Evolutionary conservation across 2,113 vertebrate species (phyloP).

Genomic region (Triplophysa tibetana): DNA sequence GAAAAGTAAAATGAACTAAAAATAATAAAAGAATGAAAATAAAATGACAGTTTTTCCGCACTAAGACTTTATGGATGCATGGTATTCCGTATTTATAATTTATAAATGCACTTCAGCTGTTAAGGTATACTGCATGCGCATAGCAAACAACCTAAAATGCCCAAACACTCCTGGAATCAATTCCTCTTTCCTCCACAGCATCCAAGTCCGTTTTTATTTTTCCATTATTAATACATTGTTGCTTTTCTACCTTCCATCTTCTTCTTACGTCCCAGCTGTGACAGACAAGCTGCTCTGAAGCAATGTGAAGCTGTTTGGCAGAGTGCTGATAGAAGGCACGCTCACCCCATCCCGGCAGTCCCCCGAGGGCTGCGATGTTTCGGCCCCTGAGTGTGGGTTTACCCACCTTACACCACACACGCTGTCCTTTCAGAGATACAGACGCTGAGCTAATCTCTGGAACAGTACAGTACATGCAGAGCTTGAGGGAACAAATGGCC

Average conservation of each 20-base stretch:
- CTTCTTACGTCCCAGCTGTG: conserved; percentile 69
- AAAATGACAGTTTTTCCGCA: background rate
- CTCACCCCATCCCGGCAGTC: conserved; percentile 28
- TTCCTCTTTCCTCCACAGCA: conserved; percentile 64
- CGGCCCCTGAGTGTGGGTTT: conserved; percentile 40
- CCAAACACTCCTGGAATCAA: conserved; percentile 58
- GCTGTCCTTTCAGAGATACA: conserved; percentile 59
- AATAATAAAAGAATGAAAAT: too few relatives aligned
- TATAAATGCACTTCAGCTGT: background rate
- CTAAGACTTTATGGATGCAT: background rate
- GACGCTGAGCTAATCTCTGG: conserved; percentile 55
- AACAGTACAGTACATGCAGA: conserved; percentile 32
- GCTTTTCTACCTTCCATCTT: conserved; percentile 69
- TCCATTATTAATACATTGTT: conserved; percentile 70
- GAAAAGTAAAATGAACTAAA: too few relatives aligned
- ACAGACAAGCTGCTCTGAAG: conserved; percentile 56
- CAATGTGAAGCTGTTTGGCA: conserved; percentile 31
- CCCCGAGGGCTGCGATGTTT: conserved; percentile 33
- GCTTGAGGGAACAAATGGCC: conserved; percentile 25
- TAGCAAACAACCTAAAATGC: conserved; percentile 38
- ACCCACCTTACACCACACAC: conserved; percentile 57
- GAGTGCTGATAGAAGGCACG: conserved; percentile 68
- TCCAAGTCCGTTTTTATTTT: conserved; percentile 54
- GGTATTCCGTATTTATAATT: background rate
- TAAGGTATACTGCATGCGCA: background rate